A percentile compares a stretch with the other conserved stretches of the same genome.
Conservation (phyloP, 2,888 invertebrate species). For the Beris chalybata region DNA sequence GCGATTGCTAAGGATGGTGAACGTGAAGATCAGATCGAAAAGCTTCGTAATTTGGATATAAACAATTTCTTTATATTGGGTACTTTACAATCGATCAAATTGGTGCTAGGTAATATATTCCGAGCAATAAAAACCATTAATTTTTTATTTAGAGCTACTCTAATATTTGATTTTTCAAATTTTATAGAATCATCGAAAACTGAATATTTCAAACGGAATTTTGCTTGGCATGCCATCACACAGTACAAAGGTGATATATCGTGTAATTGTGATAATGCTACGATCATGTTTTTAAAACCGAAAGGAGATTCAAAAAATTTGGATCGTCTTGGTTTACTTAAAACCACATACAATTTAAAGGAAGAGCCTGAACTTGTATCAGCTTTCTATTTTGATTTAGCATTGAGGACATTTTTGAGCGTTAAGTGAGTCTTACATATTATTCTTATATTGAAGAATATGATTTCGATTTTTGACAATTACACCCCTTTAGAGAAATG, state of each 20-base stretch:
- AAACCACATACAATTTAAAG: conserved; percentile 72
- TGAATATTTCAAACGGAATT: conserved; percentile 79
- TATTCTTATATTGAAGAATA: not conserved
- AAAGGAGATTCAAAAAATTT: conserved; percentile 68
- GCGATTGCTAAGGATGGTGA: conserved; percentile 62
- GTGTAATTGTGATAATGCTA: conserved; percentile 76
- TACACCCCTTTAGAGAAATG: conserved; percentile 61
- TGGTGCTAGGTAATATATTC: conserved; percentile 63
- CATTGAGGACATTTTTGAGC: conserved; percentile 70
- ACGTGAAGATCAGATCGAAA: conserved; percentile 67
- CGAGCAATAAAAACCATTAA: not conserved
- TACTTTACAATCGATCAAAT: conserved; percentile 69
- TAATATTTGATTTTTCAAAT: not conserved
- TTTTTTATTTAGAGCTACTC: conserved; percentile 12
- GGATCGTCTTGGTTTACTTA: conserved; percentile 70
- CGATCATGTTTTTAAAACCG: conserved; percentile 75
- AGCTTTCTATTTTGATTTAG: conserved; percentile 87
- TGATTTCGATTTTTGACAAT: not conserved
- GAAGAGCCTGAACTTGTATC: conserved; percentile 73
- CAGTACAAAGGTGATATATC: conserved; percentile 73
- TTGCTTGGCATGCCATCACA: conserved; percentile 84
- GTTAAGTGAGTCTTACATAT: conserved; percentile 61
- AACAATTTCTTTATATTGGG: conserved; percentile 88
- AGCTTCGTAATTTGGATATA: conserved; percentile 78
- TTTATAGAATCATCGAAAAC: conserved; percentile 65